Base-by-base conservation (phyloP, 2,888 invertebrate genomes). In the Cerastis leucographa region DNA sequence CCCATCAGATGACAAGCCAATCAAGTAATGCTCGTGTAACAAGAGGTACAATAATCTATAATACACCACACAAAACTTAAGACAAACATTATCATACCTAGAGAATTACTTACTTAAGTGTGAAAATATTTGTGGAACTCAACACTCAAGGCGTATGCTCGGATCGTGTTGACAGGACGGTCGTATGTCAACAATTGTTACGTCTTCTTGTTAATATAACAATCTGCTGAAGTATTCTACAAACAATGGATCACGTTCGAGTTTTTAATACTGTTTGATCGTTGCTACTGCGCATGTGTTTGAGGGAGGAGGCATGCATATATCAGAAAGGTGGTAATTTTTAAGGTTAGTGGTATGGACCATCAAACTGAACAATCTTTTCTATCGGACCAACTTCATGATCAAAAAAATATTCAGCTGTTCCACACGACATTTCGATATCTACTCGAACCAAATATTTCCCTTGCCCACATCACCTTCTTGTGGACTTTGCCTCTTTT, bases 71-170 rank as follows among this genome's bases (percentile, higher is more conserved):
- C 78, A 72, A 51, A 25, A 77, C 35, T 25, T 6, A 65, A 65
- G 11, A 9, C 68, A 65, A 65, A 72, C 65, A 61, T 54, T 49
- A 56, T 56, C n/a, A 71, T 17, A 12, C 11, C 49, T 51, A 72
- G 59, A 72, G 42, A 78, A 35, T 51, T 44, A 42, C 40, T 19
- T 46, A 64, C 6, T n/a, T n/a, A n/a, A n/a, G 54, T 62, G 78
- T 67, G 73, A 46, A 54, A 78, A 78, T 78, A 78, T 78, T 78
- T 73, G 66, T 73, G 40, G 65, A 78, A 73, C 44, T 74, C 54
- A 74, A 74, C 22, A 29, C 46, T 46, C 54, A 40, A 71, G 25
- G 70, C 19, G 59, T 29, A 61, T 51, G 49, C 65, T 2, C 49
- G 61, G 66, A 78, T 74, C 54, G 46, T 62, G 51, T 74, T 51